Percentiles rank a stretch among this genome's conserved stretches.
Conservation (phyloP, 2,113 vertebrate genomes). For the Myiozetetes cayanensis region DNA sequence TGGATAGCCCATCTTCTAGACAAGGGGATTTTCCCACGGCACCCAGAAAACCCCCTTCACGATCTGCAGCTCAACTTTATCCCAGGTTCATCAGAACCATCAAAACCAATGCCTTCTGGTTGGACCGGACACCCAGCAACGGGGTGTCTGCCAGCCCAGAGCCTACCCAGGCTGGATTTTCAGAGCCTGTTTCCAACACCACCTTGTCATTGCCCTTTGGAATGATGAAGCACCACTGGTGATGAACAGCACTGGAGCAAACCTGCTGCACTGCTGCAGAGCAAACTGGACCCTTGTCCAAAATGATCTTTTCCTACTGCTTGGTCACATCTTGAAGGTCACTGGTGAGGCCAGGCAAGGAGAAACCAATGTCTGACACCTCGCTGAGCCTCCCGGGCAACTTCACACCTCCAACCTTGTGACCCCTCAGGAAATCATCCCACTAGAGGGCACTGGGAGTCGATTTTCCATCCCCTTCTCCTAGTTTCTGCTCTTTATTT, state of each 20-base stretch:
- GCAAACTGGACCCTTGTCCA: neutral
- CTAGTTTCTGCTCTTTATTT: slow-evolving; percentile 33
- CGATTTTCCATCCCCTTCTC: slow-evolving; percentile 49
- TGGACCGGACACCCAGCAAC: rapidly evolving
- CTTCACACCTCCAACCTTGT: neutral
- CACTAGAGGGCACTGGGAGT: slow-evolving; percentile 56
- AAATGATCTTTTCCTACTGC: neutral
- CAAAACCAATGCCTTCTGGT: rapidly evolving
- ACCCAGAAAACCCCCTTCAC: neutral
- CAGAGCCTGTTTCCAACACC: neutral
- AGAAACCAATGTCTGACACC: neutral
- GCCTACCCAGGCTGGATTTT: neutral
- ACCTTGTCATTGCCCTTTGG: neutral
- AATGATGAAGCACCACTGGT: rapidly evolving
- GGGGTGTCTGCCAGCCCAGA: neutral
- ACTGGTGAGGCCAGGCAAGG: neutral
- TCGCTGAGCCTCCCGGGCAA: neutral
- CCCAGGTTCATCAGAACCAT: no score
- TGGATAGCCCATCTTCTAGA: neutral
- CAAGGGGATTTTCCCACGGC: rapidly evolving
- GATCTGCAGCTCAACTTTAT: neutral
- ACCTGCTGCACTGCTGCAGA: rapidly evolving
- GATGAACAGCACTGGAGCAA: neutral
- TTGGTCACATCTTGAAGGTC: neutral
- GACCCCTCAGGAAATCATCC: slow-evolving; percentile 33